A percentile compares a stretch with the other conserved stretches of the same genome.
Evolutionary conservation across 92 coral and sea anemone genomes (phyloP).

Genomic region (Siderastrea radians): DNA sequence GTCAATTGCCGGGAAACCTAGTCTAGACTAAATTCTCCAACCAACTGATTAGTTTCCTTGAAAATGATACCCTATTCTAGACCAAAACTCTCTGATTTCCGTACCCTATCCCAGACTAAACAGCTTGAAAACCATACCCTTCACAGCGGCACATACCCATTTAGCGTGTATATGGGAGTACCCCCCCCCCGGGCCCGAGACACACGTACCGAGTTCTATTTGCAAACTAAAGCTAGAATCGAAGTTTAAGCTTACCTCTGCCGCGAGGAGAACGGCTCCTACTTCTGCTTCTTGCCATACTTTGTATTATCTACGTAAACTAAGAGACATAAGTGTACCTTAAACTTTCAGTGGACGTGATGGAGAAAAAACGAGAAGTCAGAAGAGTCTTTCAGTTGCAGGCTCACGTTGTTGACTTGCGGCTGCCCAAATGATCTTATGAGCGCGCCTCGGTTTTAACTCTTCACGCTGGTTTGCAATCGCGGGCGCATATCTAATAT

Average conservation of each 20-base stretch:
- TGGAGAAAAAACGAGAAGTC: not conserved
- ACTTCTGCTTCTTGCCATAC: constrained; percentile 42
- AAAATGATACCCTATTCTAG: too few species aligned
- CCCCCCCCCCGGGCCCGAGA: too few species aligned
- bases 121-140: too few species aligned
- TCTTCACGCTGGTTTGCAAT: not conserved
- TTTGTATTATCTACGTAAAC: not conserved
- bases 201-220: too few species aligned
- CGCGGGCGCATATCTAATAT: not conserved
- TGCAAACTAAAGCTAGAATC: too few species aligned
- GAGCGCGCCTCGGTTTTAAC: not conserved
- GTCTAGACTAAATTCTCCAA: too few species aligned
- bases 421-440: not conserved
- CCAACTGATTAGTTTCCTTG: too few species aligned
- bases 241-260: constrained; percentile 22
- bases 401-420: not conserved
- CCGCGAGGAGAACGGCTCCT: constrained; percentile 46
- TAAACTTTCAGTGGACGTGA: not conserved
- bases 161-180: too few species aligned
- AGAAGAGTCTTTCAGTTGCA: not conserved
- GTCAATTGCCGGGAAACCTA: too few species aligned
- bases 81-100: too few species aligned
- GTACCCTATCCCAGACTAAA: too few species aligned
- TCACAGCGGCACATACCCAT: too few species aligned
- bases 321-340: not conserved